Base-by-base conservation (phyloP, 2,797 vertebrate genomes). In the Sciurus carolinensis region DNA sequence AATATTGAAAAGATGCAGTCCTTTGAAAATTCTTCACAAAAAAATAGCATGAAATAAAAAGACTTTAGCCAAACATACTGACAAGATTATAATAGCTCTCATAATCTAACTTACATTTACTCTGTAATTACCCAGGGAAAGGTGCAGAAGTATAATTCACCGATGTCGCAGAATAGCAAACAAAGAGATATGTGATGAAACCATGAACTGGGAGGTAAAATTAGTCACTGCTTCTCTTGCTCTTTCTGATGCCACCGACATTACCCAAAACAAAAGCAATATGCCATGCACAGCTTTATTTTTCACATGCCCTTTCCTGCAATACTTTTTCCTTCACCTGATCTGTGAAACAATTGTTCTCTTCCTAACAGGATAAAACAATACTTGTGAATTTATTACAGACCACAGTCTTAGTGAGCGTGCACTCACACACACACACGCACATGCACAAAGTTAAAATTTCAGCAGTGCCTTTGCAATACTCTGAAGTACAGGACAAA, bases 81-180 rank as follows among this genome's bases (percentile, higher is more conserved):
- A 66, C 80, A 97, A 95, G 42, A 79, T 98, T 84, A 98, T 96
- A 97, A 93, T 92, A 96, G 90, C 67, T 98, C 94, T 97, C 97
- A 92, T 96, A 97, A 79, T 64, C 79, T 96, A 95, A 95, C 57
- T 76, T 96, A 62, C 86, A 91, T 98, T 94, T 96, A 93, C 86
- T 92, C 47, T 96, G 84, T 87, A 98, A 94, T 98, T 98, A 98
- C 71, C 50, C 24, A 94, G 39, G 28, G 14, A 96, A 97, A 90
- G 95, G 87, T 97, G 30, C 47, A 97, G 67, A 96, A 20, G 36
- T 95, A 93, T 13, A 3, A 95, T 98, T 95, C 75, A 33, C 22
- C 91, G 76, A 94, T 47, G 22, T 50, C 72, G 1, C 18, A 95
- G 76, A 97, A 97, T 1, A 96, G 88, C 57, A 97, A 98, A 97